Evolutionary conservation across 2,113 vertebrate species (phyloP).

Genomic region (Pao palembangensis): DNA sequence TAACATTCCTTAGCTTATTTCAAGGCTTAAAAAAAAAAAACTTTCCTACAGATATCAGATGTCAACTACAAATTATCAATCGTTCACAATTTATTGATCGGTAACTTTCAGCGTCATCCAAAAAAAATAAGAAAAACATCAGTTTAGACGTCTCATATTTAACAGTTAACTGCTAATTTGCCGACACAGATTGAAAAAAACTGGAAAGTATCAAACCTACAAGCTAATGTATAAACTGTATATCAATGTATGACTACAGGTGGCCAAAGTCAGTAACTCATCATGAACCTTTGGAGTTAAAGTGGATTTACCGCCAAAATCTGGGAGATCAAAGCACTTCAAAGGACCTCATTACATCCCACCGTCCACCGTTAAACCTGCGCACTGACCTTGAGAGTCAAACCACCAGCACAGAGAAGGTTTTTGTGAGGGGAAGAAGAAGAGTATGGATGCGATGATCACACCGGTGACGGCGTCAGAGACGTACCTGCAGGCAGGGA

Average conservation of each 20-base stretch:
- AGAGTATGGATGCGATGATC: conserved; percentile 84
- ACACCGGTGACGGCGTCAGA: conserved; percentile 91
- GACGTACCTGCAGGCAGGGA: conserved; percentile 78
- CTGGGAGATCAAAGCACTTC: no score
- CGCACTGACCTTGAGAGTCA: conserved; percentile 82
- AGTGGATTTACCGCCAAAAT: no score
- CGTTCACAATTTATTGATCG: background rate
- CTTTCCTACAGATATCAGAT: conserved; percentile 16
- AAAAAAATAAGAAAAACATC: background rate
- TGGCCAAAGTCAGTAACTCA: no score
- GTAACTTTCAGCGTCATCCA: background rate
- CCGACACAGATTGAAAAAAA: background rate
- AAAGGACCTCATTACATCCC: no score
- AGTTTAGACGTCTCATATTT: background rate
- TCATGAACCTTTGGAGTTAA: no score
- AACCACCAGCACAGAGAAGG: conserved; percentile 94
- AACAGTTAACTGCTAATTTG: background rate
- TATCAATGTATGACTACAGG: no score
- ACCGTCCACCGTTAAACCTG: no score
- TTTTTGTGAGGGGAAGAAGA: conserved; percentile 94
- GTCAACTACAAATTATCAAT: background rate
- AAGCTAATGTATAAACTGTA: background rate
- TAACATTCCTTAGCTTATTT: conserved; percentile 74
- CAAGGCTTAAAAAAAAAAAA: background rate
- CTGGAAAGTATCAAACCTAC: background rate